phyloP scores from a whole-genome alignment of 2,797 vertebrate species.

The Hozukius guyotensis region DNA sequence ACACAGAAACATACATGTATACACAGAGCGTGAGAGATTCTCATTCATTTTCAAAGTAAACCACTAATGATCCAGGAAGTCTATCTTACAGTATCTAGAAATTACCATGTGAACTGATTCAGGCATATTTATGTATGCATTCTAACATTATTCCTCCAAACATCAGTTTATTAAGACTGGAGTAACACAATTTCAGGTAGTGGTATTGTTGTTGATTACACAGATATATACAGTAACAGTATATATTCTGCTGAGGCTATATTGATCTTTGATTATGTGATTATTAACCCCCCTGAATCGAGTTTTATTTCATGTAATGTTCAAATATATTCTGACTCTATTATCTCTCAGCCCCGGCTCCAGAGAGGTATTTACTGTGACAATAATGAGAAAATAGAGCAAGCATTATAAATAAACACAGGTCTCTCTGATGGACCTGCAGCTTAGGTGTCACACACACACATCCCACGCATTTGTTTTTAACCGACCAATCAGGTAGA shows the following conservation, averaged over 20 bases:
- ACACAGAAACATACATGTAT: not conserved
- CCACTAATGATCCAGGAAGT: not conserved
- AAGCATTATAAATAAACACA: constrained; percentile 28
- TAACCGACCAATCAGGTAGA: not conserved
- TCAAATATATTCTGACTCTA: not conserved
- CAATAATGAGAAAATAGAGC: not conserved
- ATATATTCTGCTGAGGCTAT: not conserved
- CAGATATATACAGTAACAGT: too few species aligned
- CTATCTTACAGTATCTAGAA: not conserved
- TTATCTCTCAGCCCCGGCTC: not conserved
- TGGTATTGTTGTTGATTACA: too few species aligned
- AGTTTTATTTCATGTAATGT: not conserved
- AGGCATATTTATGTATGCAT: not conserved
- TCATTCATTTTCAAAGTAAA: constrained; percentile 1
- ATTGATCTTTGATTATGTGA: not conserved
- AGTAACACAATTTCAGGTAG: too few species aligned
- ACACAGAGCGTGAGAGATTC: not conserved
- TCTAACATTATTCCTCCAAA: not conserved
- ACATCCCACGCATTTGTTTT: constrained; percentile 8
- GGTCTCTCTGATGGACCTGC: constrained; percentile 10
- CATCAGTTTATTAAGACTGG: not conserved
- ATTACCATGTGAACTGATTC: not conserved
- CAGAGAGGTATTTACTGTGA: constrained; percentile 2
- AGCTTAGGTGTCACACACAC: constrained; percentile 18
- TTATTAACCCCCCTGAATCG: not conserved